A percentile compares a stretch with the other conserved stretches of the same genome.
Evolutionary conservation across 2,888 invertebrate genomes (phyloP).

Genomic region (Campopleginae sp.): DNA sequence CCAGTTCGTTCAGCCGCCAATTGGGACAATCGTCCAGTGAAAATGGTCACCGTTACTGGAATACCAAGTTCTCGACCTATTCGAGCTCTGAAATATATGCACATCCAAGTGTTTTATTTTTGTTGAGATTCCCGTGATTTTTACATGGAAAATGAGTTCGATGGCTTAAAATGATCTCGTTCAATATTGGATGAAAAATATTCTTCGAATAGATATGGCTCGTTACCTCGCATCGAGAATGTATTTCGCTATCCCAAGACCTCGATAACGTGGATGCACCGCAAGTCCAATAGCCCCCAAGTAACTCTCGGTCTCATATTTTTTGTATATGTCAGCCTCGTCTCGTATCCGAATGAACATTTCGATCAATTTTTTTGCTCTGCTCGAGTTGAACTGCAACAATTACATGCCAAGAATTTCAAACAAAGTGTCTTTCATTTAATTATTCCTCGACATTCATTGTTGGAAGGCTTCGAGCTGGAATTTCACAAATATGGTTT

Average conservation of each 20-base stretch:
- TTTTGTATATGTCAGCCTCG: slow-evolving; percentile 31
- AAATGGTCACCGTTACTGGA: slow-evolving; percentile 65
- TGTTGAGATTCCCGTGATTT: not conserved
- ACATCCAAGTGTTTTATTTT: not conserved
- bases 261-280: slow-evolving; percentile 39
- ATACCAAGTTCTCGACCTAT: slow-evolving; percentile 69
- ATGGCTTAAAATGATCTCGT: not conserved
- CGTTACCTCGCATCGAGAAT: slow-evolving; percentile 48
- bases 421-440: not conserved
- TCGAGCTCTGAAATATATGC: slow-evolving; percentile 55
- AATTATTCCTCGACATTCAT: not conserved
- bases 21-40: slow-evolving; percentile 67
- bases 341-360: slow-evolving; percentile 14
- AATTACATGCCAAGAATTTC: not conserved
- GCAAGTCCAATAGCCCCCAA: slow-evolving; percentile 33
- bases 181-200: not conserved
- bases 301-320: slow-evolving; percentile 39
- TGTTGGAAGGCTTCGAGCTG: not conserved
- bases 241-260: slow-evolving; percentile 34
- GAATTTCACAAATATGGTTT: not conserved
- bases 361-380: slow-evolving; percentile 26
- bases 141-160: not conserved
- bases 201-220: not conserved
- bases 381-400: slow-evolving; percentile 32
- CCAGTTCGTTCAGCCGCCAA: slow-evolving; percentile 64